Conservation (phyloP, 2,888 invertebrate genomes). For the Spatulosminthurus flaviceps region DNA sequence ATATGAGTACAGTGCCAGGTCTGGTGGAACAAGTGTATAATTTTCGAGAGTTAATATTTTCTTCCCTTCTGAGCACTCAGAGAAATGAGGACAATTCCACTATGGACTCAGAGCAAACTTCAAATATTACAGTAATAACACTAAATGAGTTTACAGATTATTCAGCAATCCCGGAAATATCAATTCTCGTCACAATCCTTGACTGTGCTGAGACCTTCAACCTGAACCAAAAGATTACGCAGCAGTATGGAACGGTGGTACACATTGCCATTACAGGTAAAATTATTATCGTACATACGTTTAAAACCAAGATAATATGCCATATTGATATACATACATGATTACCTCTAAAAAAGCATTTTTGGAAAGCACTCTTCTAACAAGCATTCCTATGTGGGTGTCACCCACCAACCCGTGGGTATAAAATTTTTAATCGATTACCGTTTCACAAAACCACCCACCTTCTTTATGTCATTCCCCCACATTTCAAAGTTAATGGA, state of each 20-base stretch:
- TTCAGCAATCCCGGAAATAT: constrained; percentile 48
- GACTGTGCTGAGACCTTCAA: constrained; percentile 54
- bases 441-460: too few species aligned
- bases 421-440: too few species aligned
- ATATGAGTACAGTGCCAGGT: constrained; percentile 31
- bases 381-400: too few species aligned
- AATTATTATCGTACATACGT: neutral
- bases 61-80: neutral
- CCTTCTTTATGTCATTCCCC: too few species aligned
- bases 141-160: constrained; percentile 31
- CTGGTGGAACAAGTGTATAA: constrained; percentile 19
- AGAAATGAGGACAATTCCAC: neutral
- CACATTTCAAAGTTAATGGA: too few species aligned
- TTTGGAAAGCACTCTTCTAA: too few species aligned
- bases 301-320: neutral
- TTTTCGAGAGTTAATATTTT: constrained; percentile 43
- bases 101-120: constrained; percentile 22
- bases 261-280: constrained; percentile 61
- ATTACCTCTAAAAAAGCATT: too few species aligned
- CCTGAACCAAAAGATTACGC: constrained; percentile 49
- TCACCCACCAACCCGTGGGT: too few species aligned
- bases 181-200: constrained; percentile 51
- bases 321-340: too few species aligned
- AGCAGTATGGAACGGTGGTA: constrained; percentile 52
- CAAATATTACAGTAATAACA: constrained; percentile 45